Evolutionary conservation across 1,140 invertebrate genomes (phyloP), one percentile per base, ranked within the genome.

Genomic region (Colletes gigas): DNA sequence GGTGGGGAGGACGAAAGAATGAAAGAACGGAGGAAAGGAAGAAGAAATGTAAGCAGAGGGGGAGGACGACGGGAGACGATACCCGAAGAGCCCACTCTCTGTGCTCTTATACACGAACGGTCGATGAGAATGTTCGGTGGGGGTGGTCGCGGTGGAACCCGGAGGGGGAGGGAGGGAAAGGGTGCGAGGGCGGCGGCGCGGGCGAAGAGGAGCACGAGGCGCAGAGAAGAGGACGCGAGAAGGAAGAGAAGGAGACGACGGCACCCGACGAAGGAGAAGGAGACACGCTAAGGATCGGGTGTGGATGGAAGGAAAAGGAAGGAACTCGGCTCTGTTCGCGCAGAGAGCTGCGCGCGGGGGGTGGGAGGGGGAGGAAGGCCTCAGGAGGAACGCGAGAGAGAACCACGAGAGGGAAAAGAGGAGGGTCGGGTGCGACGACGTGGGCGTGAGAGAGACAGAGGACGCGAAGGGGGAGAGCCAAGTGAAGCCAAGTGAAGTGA

Each of bases 401-500:
- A 60, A 47, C 14, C 10, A 15, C 30, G 63, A 69, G 52, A 44
- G 57, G 14, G 50, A 50, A 50, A 47, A 63, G 73, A 66, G 44
- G 72, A 72, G 50, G 57, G 59, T 21, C 66, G 60, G 50, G 50
- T 50, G 50, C 50, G 50, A 50, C 50, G 10, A 3, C 50, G 50
- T 50, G 8, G 10, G 8, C 9, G 3, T 1, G 50, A 62, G 63
- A 66, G 47, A 39, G 81, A 62, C 65, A 87, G 79, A 71, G 84
- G 63, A 17, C 47, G 50, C 9, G 10, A 12, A 52, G 77, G 71
- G 84, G 65, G 82, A 71, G 79, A 81, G 63, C 57, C 67, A 83
- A 88, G 83, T 79, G 84, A 81, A 89, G 89, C 84, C 80, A 82
- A 88, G 84, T 85, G 82, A 91, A 90, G 90, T 87, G 88, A 90